Conservation (phyloP, 2,113 vertebrate species). For the Equus quagga region DNA sequence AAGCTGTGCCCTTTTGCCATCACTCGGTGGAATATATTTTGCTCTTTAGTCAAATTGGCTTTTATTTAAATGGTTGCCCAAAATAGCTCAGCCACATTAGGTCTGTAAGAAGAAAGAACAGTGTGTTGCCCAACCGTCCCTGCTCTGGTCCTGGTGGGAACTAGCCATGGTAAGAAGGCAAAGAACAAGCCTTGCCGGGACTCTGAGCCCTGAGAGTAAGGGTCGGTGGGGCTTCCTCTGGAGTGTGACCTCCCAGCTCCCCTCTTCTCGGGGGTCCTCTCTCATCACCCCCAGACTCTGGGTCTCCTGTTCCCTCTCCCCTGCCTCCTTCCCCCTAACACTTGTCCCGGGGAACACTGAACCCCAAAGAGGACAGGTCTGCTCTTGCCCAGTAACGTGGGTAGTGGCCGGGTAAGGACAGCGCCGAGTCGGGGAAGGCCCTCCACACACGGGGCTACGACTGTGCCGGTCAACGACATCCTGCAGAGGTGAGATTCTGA, state of each 20-base stretch:
- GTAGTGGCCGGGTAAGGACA: rapidly evolving
- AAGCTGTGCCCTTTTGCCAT: constrained; percentile 88
- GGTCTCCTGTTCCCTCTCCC: rapidly evolving
- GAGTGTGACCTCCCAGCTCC: background rate
- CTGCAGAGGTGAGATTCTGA: background rate
- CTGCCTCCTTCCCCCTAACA: background rate
- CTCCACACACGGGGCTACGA: rapidly evolving
- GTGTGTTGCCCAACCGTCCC: constrained; percentile 82
- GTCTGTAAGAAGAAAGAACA: constrained; percentile 85
- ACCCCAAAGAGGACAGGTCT: background rate
- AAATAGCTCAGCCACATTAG: constrained; percentile 88
- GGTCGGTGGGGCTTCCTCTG: background rate
- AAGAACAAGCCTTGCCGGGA: constrained; percentile 76
- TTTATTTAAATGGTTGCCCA: constrained; percentile 89
- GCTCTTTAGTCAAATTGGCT: constrained; percentile 91
- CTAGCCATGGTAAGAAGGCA: constrained; percentile 75
- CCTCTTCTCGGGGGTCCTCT: no score
- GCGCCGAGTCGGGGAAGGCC: rapidly evolving
- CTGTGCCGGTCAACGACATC: rapidly evolving
- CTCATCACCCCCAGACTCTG: rapidly evolving
- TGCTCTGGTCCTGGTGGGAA: constrained; percentile 82
- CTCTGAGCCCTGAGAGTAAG: constrained; percentile 35
- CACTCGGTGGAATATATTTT: constrained; percentile 87
- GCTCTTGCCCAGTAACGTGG: rapidly evolving
- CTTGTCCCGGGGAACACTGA: background rate